phyloP scores from a whole-genome alignment of 2,797 vertebrate genomes.

The Macropodus opercularis region DNA sequence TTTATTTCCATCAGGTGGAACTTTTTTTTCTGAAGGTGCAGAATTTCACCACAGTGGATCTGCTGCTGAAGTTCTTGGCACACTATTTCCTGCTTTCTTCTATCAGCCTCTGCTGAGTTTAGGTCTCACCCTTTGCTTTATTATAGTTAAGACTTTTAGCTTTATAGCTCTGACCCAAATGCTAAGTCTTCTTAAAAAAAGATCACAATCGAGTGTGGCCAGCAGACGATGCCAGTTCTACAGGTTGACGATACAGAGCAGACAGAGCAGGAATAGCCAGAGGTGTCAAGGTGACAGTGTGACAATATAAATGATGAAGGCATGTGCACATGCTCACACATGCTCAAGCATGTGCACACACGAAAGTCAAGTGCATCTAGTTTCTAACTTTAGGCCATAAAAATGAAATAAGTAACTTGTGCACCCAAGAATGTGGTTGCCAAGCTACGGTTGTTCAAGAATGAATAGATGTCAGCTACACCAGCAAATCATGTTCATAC shows the following conservation, averaged over 20 bases:
- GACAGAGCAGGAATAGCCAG: slow-evolving; percentile 13
- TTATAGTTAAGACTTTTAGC: slow-evolving; percentile 37
- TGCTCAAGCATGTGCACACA: background rate
- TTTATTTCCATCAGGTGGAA: slow-evolving; percentile 79
- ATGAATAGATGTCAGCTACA: slow-evolving; percentile 54
- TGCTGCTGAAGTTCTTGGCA: slow-evolving; percentile 44
- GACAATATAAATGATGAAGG: slow-evolving; percentile 17
- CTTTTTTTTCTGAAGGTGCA: slow-evolving; percentile 66
- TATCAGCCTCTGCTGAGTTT: slow-evolving; percentile 35
- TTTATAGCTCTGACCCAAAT: slow-evolving; percentile 35
- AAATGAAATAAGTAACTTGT: no score
- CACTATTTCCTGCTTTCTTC: slow-evolving; percentile 53
- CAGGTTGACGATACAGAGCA: slow-evolving; percentile 16
- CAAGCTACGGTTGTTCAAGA: slow-evolving; percentile 59
- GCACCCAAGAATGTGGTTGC: no score
- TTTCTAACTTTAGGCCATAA: no score
- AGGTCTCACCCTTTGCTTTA: slow-evolving; percentile 39
- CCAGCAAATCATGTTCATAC: slow-evolving; percentile 51
- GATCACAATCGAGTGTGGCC: slow-evolving; percentile 18
- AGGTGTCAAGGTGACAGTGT: slow-evolving; percentile 5
- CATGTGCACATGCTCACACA: slow-evolving; percentile 11
- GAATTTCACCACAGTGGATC: slow-evolving; percentile 59
- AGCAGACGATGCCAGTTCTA: slow-evolving; percentile 16
- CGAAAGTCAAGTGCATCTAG: background rate
- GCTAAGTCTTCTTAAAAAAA: slow-evolving; percentile 1